Percentiles rank a stretch among this genome's conserved stretches.
Conservation (phyloP, 2,888 invertebrate genomes). For the Allolobophora icterica region DNA sequence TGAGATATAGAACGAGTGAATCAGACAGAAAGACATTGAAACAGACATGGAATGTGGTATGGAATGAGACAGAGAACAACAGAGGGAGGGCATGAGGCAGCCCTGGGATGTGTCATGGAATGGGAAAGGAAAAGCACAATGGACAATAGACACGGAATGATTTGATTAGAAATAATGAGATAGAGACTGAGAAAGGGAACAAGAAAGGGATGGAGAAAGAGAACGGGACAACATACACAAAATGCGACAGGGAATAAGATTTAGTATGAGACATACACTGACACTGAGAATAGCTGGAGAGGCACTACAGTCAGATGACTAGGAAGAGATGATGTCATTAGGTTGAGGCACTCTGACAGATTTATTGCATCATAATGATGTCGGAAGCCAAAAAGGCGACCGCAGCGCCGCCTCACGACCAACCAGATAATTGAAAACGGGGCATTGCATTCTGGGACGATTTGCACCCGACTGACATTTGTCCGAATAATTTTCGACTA, state of each 20-base stretch:
- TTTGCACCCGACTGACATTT: slow-evolving; percentile 21
- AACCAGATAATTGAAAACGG: not conserved
- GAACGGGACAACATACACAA: not conserved
- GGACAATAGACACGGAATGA: not conserved
- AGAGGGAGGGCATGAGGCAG: not conserved
- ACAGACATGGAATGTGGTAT: too few relatives aligned
- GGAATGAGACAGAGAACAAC: too few relatives aligned
- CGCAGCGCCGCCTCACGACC: not conserved
- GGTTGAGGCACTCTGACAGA: not conserved
- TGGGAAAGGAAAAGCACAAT: not conserved
- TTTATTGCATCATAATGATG: not conserved
- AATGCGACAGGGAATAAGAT: not conserved
- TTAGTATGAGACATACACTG: not conserved
- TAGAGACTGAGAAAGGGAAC: not conserved
- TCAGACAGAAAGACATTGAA: too few relatives aligned
- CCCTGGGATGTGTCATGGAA: not conserved
- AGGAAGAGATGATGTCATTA: not conserved
- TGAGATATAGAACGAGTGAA: too few relatives aligned
- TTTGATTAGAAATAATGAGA: not conserved
- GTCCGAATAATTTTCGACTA: not conserved
- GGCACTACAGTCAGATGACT: not conserved
- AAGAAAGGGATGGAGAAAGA: not conserved
- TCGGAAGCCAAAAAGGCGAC: not conserved
- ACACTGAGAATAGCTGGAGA: not conserved
- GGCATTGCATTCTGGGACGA: not conserved